These are phyloP conservation scores for Pteronura brasiliensis DNA, from an alignment of 2,113 vertebrate genomes.

Conservation along the genomic window DNA sequence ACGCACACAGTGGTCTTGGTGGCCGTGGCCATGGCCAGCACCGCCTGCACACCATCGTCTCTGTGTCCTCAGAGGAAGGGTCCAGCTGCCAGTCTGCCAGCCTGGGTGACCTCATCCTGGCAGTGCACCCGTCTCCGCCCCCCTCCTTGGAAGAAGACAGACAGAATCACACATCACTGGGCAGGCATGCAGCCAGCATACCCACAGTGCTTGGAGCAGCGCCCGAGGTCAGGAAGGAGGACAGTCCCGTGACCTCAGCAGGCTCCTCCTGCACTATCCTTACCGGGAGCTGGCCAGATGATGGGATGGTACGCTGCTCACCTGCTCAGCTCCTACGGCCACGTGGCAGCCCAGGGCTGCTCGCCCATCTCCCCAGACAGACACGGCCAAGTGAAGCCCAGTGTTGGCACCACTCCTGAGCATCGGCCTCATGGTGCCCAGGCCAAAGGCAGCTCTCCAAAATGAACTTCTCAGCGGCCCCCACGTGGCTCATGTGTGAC, in stretches of 20 bases:
- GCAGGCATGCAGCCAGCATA: background rate
- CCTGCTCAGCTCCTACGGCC: background rate
- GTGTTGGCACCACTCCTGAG: background rate
- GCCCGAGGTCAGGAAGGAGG: background rate
- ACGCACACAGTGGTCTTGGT: background rate
- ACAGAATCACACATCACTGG: background rate
- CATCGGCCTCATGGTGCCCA: accelerated
- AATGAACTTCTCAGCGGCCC: background rate
- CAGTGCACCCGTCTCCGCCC: background rate
- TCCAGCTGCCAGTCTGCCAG: background rate
- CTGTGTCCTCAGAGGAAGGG: too few species aligned
- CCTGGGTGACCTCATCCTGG: background rate
- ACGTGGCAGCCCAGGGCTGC: background rate
- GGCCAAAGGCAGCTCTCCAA: background rate
- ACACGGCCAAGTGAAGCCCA: background rate
- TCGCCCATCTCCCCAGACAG: background rate
- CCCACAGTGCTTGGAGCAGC: background rate
- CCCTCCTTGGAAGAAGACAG: background rate
- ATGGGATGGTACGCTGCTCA: too few species aligned
- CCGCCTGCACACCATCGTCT: background rate
- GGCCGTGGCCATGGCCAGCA: background rate
- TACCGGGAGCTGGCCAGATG: background rate
- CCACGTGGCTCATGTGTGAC: too few species aligned
- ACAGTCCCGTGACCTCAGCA: accelerated
- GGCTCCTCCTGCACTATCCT: background rate